phyloP scores from a whole-genome alignment of 2,797 vertebrate genomes.

The Hoplostethus mediterraneus region DNA sequence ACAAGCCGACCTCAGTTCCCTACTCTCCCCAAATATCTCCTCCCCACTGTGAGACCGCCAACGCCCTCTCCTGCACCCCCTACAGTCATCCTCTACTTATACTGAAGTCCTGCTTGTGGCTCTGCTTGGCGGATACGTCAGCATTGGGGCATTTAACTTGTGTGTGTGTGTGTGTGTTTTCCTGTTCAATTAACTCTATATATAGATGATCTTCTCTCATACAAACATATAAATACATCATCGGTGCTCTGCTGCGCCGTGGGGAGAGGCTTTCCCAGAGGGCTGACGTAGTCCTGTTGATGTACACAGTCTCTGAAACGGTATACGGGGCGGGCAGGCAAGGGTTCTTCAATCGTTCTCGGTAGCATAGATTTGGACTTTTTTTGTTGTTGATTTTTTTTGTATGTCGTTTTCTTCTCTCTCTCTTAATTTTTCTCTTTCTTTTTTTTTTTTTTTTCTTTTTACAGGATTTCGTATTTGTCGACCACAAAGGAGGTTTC shows the following conservation, averaged over 20 bases:
- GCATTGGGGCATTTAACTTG: slow-evolving; percentile 46
- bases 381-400: slow-evolving; percentile 41
- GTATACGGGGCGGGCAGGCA: slow-evolving; percentile 77
- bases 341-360: slow-evolving; percentile 73
- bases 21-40: slow-evolving; percentile 14
- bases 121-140: slow-evolving; percentile 58
- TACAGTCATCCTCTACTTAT: slow-evolving; percentile 70
- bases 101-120: slow-evolving; percentile 57
- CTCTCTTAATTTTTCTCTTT: slow-evolving; percentile 25
- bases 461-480: slow-evolving; percentile 98
- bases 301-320: slow-evolving; percentile 75
- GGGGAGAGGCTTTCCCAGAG: slow-evolving; percentile 49
- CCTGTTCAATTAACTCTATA: slow-evolving; percentile 77
- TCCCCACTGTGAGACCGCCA: slow-evolving; percentile 15
- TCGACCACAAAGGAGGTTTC: slow-evolving; percentile 97
- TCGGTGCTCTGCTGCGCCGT: slow-evolving; percentile 71
- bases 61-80: slow-evolving; percentile 31
- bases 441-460: slow-evolving; percentile 13
- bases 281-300: slow-evolving; percentile 68
- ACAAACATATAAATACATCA: slow-evolving; percentile 88
- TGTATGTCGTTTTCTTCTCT: slow-evolving; percentile 60
- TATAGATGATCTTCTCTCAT: slow-evolving; percentile 81
- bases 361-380: slow-evolving; percentile 67
- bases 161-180: slow-evolving; percentile 23
- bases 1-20: slow-evolving; percentile 30